Evolutionary conservation across 2,797 vertebrate genomes (phyloP), one percentile per base, ranked within the genome.

Genomic region (Labroides dimidiatus): DNA sequence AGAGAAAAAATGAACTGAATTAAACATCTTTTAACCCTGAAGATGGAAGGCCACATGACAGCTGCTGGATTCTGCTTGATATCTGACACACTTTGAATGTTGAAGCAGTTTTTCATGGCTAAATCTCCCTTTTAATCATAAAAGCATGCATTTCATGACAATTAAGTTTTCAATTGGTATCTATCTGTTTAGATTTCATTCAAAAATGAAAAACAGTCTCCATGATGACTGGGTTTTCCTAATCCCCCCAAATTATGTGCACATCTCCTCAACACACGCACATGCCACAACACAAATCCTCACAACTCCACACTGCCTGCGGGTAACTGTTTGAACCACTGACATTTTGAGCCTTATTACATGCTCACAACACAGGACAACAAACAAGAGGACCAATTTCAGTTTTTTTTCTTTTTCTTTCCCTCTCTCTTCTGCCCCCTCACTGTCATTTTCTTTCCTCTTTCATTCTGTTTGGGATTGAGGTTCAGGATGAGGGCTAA

Each of bases 341-440:
- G 90, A 92, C 90, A 91, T 93, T 91, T 92, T 75, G 77, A 91
- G 86, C 82, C 87, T 92, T 89, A 91, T 91, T 91, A 91, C 87
- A 90, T 82, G 84, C 90, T 89, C 85, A 83, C 86, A 88, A 87
- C 87, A 90, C 84, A 30, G 75, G 72, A 77, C 84, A 88, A 87
- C 85, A 91, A 91, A 92, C 87, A 90, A 87, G 81, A 80, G 78
- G 82, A 82, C 43, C 84, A 79, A 88, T 89, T 89, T 87, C 72
- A 69, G 39, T 82, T 86, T 75, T 66, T n/a, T 64, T 42, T 69
- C 69, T 53, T 64, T 60, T 44, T 61, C 66, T 59, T 69, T 59
- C 56, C 63, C 54, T 49, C 50, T 52, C 69, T 56, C 59, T 72
- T 72, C 83, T 85, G 64, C 81, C 78, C 79, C 87, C 85, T 88